Conservation (phyloP, 2,797 vertebrate species). For the Varecia variegata region DNA sequence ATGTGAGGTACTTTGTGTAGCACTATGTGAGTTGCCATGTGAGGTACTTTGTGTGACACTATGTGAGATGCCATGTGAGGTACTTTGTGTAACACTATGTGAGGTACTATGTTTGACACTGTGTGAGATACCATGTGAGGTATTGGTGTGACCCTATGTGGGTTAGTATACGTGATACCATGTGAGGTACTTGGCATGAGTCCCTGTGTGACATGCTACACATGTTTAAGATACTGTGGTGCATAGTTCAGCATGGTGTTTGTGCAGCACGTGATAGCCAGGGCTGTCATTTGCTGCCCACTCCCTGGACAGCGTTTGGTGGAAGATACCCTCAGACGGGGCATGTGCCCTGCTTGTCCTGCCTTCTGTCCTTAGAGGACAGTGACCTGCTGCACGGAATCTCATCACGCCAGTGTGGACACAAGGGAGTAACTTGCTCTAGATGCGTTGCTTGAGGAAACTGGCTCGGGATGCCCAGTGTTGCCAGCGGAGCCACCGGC, state of each 20-base stretch:
- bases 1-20: neutral
- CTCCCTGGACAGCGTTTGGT: fast-evolving
- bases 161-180: neutral
- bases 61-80: no score
- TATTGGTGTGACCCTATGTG: neutral
- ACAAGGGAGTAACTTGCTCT: constrained; percentile 11
- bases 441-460: constrained; percentile 65
- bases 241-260: neutral
- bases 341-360: neutral
- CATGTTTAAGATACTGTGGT: neutral
- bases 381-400: neutral
- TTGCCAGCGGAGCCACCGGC: constrained; percentile 54
- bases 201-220: neutral
- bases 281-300: fast-evolving
- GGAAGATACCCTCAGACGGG: neutral
- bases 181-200: neutral
- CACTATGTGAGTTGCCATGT: neutral
- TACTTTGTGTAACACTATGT: no score
- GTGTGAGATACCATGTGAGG: neutral
- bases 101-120: fast-evolving
- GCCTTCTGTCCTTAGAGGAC: neutral
- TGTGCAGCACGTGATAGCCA: fast-evolving
- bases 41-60: neutral
- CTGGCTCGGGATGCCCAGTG: constrained; percentile 53
- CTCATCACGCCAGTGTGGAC: neutral